A percentile compares a stretch with the other conserved stretches of the same genome.
Evolutionary conservation across 2,888 invertebrate species (phyloP).

Genomic region (Melitaea athalia): DNA sequence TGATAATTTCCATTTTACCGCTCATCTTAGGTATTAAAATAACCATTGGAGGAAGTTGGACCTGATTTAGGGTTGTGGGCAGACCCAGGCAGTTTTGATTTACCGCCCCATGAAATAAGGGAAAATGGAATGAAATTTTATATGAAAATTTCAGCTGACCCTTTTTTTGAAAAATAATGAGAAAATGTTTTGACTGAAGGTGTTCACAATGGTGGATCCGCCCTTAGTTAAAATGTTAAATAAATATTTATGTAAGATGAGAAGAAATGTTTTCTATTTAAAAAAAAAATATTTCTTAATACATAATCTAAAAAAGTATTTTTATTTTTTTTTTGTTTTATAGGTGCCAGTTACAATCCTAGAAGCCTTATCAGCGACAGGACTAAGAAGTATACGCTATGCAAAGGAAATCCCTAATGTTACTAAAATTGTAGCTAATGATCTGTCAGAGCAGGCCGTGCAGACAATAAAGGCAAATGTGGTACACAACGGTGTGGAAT

Average conservation of each 20-base stretch:
- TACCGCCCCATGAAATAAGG: too few species aligned
- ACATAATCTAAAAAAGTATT: slow-evolving; percentile 31
- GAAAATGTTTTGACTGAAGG: too few species aligned
- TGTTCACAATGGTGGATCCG: too few species aligned
- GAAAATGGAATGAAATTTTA: too few species aligned
- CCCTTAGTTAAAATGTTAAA: too few species aligned
- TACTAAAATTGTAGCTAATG: slow-evolving; percentile 93
- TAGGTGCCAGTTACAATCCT: slow-evolving; percentile 87
- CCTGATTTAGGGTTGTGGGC: too few species aligned
- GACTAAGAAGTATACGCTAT: slow-evolving; percentile 96
- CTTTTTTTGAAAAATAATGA: too few species aligned
- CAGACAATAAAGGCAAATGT: slow-evolving; percentile 93
- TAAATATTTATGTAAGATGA: background rate
- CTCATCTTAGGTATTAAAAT: too few species aligned
- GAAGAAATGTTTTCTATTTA: background rate
- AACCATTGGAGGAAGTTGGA: too few species aligned
- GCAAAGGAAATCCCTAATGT: slow-evolving; percentile 95
- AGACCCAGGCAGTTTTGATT: too few species aligned
- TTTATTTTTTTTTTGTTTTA: slow-evolving; percentile 39
- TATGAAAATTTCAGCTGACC: too few species aligned
- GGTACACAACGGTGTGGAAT: slow-evolving; percentile 86
- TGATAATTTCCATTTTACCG: too few species aligned
- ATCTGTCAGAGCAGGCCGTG: slow-evolving; percentile 92
- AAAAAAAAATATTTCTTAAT: background rate
- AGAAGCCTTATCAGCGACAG: slow-evolving; percentile 98